A percentile compares a stretch with the other conserved stretches of the same genome.
Evolutionary conservation across 53 echinoderm and acorn worm species (phyloP).

Genomic region (Pentamera pediparva): DNA sequence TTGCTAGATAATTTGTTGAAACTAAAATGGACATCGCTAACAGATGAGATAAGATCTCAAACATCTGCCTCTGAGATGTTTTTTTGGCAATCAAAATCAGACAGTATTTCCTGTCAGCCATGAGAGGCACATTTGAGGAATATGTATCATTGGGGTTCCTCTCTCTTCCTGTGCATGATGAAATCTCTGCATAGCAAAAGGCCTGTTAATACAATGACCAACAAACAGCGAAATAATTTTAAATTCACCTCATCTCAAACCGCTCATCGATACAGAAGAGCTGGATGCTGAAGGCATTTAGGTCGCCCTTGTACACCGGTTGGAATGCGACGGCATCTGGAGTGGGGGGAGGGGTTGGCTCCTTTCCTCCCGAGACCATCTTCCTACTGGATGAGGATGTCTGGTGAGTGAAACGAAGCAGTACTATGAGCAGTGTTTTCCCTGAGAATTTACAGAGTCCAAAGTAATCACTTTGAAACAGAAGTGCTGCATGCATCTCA

Average conservation of each 20-base stretch:
- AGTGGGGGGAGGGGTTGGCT: constrained; percentile 47
- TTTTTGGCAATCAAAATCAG: no score
- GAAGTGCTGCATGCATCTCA: no score
- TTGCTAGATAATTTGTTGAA: no score
- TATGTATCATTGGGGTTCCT: no score
- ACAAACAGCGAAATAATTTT: background rate
- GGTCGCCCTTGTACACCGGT: constrained; percentile 69
- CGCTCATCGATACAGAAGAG: constrained; percentile 96
- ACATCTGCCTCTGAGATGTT: no score
- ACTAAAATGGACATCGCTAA: no score
- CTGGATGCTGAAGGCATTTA: constrained; percentile 79
- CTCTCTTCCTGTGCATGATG: background rate
- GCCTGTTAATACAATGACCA: background rate
- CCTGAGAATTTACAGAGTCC: no score
- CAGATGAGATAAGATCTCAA: no score
- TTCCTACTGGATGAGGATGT: constrained; percentile 42
- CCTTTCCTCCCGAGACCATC: constrained; percentile 4
- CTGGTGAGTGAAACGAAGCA: background rate
- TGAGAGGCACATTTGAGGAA: no score
- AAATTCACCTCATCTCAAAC: constrained; percentile 90
- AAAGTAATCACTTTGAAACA: no score
- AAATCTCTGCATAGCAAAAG: background rate
- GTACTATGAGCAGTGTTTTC: no score
- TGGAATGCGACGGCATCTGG: constrained; percentile 61
- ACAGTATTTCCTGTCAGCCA: no score